Evolutionary conservation across 2,113 vertebrate genomes (phyloP).

Genomic region (Rhabdornis inornatus): DNA sequence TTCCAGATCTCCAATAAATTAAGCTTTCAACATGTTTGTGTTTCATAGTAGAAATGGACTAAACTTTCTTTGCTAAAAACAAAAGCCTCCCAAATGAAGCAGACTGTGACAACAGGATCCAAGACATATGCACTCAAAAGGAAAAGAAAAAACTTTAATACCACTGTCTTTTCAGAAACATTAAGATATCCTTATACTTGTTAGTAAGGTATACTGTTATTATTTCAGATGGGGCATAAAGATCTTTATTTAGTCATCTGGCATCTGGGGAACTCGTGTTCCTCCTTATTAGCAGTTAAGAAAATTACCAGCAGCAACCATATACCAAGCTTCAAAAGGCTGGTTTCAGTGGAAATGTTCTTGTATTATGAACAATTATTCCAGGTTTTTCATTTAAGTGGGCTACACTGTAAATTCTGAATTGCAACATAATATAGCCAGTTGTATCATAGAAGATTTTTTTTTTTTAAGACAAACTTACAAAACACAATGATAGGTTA

Average conservation of each 20-base stretch:
- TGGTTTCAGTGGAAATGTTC: neutral
- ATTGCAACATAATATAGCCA: conserved; percentile 66
- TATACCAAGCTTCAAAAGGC: conserved; percentile 3
- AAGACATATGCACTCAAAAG: neutral
- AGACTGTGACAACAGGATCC: neutral
- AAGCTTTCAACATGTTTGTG: neutral
- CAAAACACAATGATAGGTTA: conserved; percentile 71
- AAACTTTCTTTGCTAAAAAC: conserved; percentile 1
- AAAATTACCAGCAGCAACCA: conserved; percentile 21
- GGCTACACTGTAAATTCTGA: conserved; percentile 70
- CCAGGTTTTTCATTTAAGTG: conserved; percentile 72
- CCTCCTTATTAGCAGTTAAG: neutral
- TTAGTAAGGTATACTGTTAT: conserved; percentile 16
- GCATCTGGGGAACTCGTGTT: neutral
- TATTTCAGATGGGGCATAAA: neutral
- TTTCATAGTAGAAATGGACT: neutral
- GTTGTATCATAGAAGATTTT: conserved; percentile 56
- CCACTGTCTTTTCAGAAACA: neutral
- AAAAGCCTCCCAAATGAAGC: conserved; percentile 19
- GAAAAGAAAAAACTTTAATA: neutral
- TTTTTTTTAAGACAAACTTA: conserved; percentile 57
- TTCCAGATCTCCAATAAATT: conserved; percentile 24
- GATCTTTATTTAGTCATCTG: neutral
- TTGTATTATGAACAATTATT: conserved; percentile 30
- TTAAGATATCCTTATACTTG: neutral